Base-by-base conservation (phyloP, 2,888 invertebrate species). In the Deilephila porcellus region DNA sequence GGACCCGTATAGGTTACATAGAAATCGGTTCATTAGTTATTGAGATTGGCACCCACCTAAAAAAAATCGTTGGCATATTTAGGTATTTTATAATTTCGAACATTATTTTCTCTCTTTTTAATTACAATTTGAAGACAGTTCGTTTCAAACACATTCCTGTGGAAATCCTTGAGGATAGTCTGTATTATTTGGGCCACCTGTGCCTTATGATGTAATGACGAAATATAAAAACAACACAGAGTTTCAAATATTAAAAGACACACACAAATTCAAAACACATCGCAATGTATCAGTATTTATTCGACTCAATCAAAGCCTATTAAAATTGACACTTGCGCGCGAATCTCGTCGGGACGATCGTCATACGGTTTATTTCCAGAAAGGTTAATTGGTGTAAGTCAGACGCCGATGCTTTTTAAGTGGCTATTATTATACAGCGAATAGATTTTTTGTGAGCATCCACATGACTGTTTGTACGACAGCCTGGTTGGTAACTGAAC, bases 291-390 rank as follows among this genome's bases (percentile, higher is more conserved):
- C 52, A 25, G 6, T 20, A 52, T 67, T 45, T 20, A 67, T 67
- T 67, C 45, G 52, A 67, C 37, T 52, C 67, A 67, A 67, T 67
- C 67, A 67, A 25, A 67, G 45, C 4, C 52, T 52, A 67, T 67
- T 67, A 67, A 67, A n/a, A 52, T 52, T 67, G 67, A 67, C 67
- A 25, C 20, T 20, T 45, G 45, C 56, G 56, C 56, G 56, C 64
- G 25, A 67, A 67, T 52, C 52, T 67, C 37, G 20, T 17, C 67
- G 52, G 3, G 11, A 37, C 64, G 14, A 20, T n/a, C 4, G 6
- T 25, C 76, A 45, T 45, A 45, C 25, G 25, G 52, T 20, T 67
- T 67, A 64, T 67, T 67, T 67, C 52, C 67, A 67, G 67, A 52
- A 29, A 67, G 67, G 67, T 67, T 67, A 67, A 52, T 17, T 52